Evolutionary conservation across 1,140 invertebrate species (phyloP), one percentile per base, ranked within the genome.

Genomic region (Aphaenogaster floridana): DNA sequence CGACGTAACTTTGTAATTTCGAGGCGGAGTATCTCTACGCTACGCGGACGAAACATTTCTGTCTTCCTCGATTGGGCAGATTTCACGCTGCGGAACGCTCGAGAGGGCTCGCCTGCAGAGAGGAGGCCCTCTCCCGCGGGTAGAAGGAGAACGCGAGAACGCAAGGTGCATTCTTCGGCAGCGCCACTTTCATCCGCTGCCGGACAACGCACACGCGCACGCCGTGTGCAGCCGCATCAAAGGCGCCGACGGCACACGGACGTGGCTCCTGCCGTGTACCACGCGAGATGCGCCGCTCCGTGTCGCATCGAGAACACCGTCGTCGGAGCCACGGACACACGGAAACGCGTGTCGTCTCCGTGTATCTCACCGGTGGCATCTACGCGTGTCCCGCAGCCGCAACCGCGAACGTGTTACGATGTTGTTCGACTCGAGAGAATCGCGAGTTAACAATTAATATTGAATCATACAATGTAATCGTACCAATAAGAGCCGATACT

Each of bases 81-180:
- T 83, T 59, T 72, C 80, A 72, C 50, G 48, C 63, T 64, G 77
- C 6, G 61, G 45, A 81, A 45, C 68, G 54, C 7, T 74, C 80
- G 34, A 74, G 3, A 61, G 69, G 54, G 42, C 34, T 63, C 52
- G 28, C 54, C 28, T 15, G 39, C 34, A 9, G 11, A n/a, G 17
- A 64, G 9, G 8, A 34, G 50, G 39, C 36, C 74, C 34, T 63
- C 54, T 28, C 11, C 42, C 50, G 1, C 1, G 34, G 8, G 11
- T 9, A 15, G 68, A 83, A 48, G 34, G 34, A 68, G 54, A 87
- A 72, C 71, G 68, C 52, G 83, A 28, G 71, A 52, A 57, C 45
- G 71, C 87, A 88, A 89, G 89, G 89, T 90, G 85, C 89, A 90
- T 90, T 90, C 89, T 87, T 89, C 36, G 52, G 84, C 87, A 86